Percentiles rank a stretch among this genome's conserved stretches.
phyloP scores from a whole-genome alignment of 2,888 invertebrate species.

The Diplazon laetatorius region DNA sequence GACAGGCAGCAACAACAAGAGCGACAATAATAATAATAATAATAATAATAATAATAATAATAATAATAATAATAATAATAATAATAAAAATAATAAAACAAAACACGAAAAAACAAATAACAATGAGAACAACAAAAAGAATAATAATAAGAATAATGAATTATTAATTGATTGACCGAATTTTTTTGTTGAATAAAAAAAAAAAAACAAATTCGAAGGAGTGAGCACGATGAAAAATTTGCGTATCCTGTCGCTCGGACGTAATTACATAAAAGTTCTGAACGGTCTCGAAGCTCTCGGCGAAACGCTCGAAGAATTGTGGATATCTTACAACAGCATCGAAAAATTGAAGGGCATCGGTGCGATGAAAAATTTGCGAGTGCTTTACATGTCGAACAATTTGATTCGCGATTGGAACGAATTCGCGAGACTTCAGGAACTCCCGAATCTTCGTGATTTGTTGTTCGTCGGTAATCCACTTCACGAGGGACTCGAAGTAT shows the following conservation, averaged over 20 bases:
- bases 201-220: too few species aligned
- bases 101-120: too few species aligned
- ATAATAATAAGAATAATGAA: not conserved
- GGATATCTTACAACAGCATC: constrained; percentile 96
- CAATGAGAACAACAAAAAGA: too few species aligned
- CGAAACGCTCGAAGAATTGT: constrained; percentile 94
- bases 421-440: constrained; percentile 89
- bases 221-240: constrained; percentile 92
- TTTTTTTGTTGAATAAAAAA: too few species aligned
- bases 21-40: too few species aligned
- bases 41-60: too few species aligned
- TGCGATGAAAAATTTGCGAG: constrained; percentile 90
- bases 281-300: constrained; percentile 93
- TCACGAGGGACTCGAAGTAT: constrained; percentile 81
- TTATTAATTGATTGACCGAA: too few species aligned
- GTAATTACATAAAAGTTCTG: constrained; percentile 95
- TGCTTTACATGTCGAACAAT: constrained; percentile 93
- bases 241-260: constrained; percentile 91
- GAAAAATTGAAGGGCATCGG: constrained; percentile 96
- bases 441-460: constrained; percentile 89
- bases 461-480: constrained; percentile 89
- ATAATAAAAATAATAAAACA: not conserved
- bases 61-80: too few species aligned
- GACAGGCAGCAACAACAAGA: too few species aligned
- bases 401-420: constrained; percentile 95